Percentiles rank a stretch among this genome's conserved stretches.
These are phyloP conservation scores for Aythya baeri DNA, from an alignment of 2,113 vertebrate species.

Conservation along the genomic window DNA sequence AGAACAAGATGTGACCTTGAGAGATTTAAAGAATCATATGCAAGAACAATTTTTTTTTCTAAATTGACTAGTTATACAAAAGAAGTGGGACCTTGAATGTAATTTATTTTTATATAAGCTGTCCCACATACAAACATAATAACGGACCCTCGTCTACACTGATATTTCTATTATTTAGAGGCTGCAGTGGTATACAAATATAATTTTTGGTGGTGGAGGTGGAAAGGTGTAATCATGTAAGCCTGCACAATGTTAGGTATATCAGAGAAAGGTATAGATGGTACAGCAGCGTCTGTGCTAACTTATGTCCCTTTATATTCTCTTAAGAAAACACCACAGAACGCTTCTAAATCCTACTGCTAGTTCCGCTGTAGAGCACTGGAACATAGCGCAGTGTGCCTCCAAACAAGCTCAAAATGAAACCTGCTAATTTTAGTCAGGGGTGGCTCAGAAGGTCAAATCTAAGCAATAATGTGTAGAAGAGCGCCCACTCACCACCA, in stretches of 20 bases:
- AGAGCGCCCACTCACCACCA: conserved; percentile 1
- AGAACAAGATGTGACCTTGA: neutral
- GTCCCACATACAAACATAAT: neutral
- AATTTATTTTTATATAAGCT: neutral
- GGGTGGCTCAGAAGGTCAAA: conserved; percentile 12
- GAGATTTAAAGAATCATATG: neutral
- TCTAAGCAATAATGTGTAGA: neutral
- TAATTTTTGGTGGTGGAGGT: neutral
- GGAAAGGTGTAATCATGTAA: neutral
- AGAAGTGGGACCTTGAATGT: neutral
- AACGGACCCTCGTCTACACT: neutral
- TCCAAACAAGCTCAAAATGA: neutral
- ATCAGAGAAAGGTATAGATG: neutral
- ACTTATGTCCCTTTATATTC: neutral
- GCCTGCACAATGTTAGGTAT: fast-evolving
- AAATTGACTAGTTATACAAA: neutral
- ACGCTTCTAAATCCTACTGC: neutral
- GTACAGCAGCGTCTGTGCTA: neutral
- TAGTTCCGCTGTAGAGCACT: neutral
- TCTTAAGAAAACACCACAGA: neutral
- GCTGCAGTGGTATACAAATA: neutral
- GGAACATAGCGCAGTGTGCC: neutral
- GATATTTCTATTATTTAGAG: neutral
- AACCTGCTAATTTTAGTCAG: neutral
- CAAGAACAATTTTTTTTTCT: neutral